Base-by-base conservation (phyloP, 2,797 vertebrate genomes). In the Thunnus albacares region DNA sequence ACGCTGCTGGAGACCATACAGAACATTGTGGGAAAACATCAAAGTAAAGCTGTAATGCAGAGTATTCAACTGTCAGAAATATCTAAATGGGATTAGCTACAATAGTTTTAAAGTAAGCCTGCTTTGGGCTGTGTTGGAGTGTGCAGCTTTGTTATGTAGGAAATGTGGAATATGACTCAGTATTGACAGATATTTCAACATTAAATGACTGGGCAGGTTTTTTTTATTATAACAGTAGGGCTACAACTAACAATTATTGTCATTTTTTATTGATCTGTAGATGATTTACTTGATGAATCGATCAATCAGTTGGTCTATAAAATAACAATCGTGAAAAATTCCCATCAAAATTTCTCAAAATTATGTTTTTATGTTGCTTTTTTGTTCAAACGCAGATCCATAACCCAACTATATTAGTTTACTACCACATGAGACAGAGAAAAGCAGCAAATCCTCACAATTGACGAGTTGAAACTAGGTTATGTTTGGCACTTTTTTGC, bases 1-100 rank as follows among this genome's bases (percentile, higher is more conserved):
- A 71, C 12, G 22, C 30, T 6, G 6, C 26, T n/a, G 52, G 26
- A 79, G 28, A 58, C 28, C 11, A 1, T 10, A 9, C 20, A 0
- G 64, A 79, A 79, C 61, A 41, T 70, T 65, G 56, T 79, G 59
- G 33, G 43, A 62, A 33, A 78, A 69, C 53, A 71, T 80, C 65
- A 83, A 64, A 82, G 71, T 14, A 41, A 73, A 63, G 43, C 33
- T 64, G 10, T 70, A 60, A 69, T 57, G 14, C 13, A 22, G 11
- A 59, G 43, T 35, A 7, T 64, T 79, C 4, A 69, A 0, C 26
- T 72, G 51, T 74, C 59, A 57, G 66, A 61, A 51, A 43, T 56
- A 49, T 81, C 41, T 53, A 57, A 72, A 79, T 38, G 41, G 35
- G 69, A 77, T 82, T 78, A 77, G 69, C 68, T 63, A 30, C 20